Evolutionary conservation across 2,888 invertebrate genomes (phyloP), one percentile per base, ranked within the genome.

Genomic region (Cremastinae sp.): DNA sequence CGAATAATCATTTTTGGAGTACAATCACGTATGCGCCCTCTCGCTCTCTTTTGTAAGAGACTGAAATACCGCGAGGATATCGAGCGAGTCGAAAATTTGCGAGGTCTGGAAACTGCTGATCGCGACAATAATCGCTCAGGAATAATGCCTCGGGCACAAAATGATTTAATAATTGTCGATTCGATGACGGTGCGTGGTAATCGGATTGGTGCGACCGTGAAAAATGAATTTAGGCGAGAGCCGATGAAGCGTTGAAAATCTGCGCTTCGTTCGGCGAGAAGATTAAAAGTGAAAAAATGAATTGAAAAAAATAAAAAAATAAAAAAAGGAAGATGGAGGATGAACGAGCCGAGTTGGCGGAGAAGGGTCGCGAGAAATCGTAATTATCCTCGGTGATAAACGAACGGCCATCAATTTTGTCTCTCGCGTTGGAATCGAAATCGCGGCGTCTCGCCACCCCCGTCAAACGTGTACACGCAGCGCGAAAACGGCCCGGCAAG

Each of bases 321-420:
- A 8, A 36, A 59, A 59, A 65, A 41, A 38, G 49, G 54, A 16
- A 3, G 4, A 41, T 4, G 14, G 12, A 45, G 54, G 72, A 78
- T 61, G 74, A 72, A 75, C 62, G 71, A 41, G 56, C 34, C 62
- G 58, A 43, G 43, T 47, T 45, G 58, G 18, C 54, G 56, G 34
- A n/a, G 58, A 51, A 56, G 16, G 34, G 45, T 64, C 53, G 58
- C 53, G 34, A 62, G 28, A 68, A 64, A 54, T 49, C 58, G 74
- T 69, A 69, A 74, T 74, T 74, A 69, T 61, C 70, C 69, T 10
- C 34, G 12, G 54, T 54, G 65, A 66, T 54, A 69, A 66, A 58
- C 62, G 74, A 68, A 73, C 54, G 28, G 38, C 65, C 75, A 75
- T 75, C 75, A 71, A 71, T 75, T 71, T 71, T 56, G 53, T 56